These are phyloP conservation scores for Dryomyza anilis DNA, from an alignment of 2,888 invertebrate species.

Conservation along the genomic window DNA sequence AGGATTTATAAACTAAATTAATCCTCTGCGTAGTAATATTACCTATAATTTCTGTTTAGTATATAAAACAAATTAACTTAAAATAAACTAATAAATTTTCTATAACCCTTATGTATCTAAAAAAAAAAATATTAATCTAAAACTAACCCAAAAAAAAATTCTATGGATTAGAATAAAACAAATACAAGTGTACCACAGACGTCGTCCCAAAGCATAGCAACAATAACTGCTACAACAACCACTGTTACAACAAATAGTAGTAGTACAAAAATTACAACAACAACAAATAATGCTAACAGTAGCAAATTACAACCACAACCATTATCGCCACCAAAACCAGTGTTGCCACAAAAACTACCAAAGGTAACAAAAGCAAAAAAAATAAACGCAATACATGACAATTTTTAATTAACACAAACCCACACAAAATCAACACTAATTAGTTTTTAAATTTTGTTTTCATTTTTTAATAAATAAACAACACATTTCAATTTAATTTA, in stretches of 20 bases:
- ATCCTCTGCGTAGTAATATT: no score
- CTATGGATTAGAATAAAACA: conserved; percentile 24
- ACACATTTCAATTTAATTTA: not conserved
- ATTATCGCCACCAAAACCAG: conserved; percentile 61
- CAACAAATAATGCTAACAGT: conserved; percentile 40
- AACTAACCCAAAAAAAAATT: not conserved
- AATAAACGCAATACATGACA: conserved; percentile 22
- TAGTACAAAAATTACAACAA: conserved; percentile 34
- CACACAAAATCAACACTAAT: not conserved
- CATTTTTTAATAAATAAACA: not conserved
- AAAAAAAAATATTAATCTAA: not conserved
- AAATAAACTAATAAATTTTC: no score
- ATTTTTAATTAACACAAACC: conserved; percentile 3
- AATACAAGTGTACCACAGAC: conserved; percentile 43
- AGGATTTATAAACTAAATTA: no score
- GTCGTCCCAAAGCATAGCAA: conserved; percentile 22
- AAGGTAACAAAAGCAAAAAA: conserved; percentile 54
- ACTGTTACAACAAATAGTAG: conserved; percentile 37
- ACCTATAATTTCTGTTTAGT: not conserved
- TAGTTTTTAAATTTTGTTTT: not conserved
- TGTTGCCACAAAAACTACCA: conserved; percentile 57
- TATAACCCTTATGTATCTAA: not conserved
- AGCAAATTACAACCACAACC: conserved; percentile 58
- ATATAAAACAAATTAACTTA: no score
- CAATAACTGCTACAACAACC: conserved; percentile 38